Conservation (phyloP, 2,888 invertebrate genomes). For the Aleiodes leptofemur region DNA sequence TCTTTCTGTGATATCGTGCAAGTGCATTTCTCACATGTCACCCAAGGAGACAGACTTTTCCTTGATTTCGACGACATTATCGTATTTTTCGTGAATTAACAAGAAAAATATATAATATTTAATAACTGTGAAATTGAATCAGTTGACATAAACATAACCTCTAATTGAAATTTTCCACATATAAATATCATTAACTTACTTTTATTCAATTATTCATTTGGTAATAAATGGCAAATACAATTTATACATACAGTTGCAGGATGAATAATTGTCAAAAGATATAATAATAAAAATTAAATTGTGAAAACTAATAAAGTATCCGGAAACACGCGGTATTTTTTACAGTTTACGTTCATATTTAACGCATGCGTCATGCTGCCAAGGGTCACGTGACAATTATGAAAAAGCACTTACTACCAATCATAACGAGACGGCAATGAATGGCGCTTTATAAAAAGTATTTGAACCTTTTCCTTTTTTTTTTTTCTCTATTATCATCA, state of each 20-base stretch:
- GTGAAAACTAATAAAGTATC: too few species aligned
- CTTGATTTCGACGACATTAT: constrained; percentile 75
- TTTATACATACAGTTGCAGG: too few species aligned
- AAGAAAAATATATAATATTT: too few species aligned
- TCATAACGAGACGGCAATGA: background rate
- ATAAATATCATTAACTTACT: too few species aligned
- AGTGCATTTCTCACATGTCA: constrained; percentile 80
- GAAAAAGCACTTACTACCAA: background rate
- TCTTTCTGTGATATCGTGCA: constrained; percentile 79
- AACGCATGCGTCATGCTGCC: background rate
- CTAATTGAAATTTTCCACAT: too few species aligned
- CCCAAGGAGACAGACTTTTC: constrained; percentile 78
- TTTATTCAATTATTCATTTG: too few species aligned
- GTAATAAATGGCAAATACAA: too few species aligned
- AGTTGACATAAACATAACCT: too few species aligned
- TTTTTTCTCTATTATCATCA: background rate
- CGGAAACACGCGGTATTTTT: too few species aligned
- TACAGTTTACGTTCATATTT: too few species aligned
- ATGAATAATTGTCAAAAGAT: too few species aligned
- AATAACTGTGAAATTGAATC: background rate
- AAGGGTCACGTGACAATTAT: background rate
- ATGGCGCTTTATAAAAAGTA: constrained; percentile 6
- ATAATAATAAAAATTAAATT: too few species aligned
- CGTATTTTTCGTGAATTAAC: constrained; percentile 25
- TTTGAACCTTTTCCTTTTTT: background rate